Conservation (phyloP, 2,113 vertebrate genomes). For the Cochlearius cochlearius region DNA sequence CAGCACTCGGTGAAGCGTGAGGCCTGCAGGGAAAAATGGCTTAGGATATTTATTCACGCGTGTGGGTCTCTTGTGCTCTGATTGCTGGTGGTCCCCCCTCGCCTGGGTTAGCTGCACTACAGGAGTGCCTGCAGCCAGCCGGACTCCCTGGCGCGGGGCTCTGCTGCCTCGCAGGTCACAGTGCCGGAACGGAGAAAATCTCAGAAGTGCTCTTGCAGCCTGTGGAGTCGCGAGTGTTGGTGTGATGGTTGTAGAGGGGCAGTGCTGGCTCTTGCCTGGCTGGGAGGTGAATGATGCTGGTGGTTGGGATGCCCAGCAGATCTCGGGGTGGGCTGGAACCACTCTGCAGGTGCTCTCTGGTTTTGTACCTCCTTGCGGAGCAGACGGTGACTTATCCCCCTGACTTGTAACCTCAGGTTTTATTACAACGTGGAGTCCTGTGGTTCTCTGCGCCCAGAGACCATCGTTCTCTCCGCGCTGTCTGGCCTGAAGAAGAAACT, state of each 20-base stretch:
- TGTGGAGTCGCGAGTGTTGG: not conserved
- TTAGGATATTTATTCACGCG: not conserved
- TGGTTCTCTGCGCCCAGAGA: constrained; percentile 93
- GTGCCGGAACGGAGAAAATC: not conserved
- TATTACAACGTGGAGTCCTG: constrained; percentile 97
- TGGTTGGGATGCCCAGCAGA: not conserved
- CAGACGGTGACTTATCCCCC: not conserved
- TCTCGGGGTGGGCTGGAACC: not conserved
- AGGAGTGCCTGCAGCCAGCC: not conserved
- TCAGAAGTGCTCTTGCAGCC: not conserved
- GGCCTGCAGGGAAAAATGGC: not conserved
- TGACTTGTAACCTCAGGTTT: constrained; percentile 78
- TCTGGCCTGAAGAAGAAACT: constrained; percentile 95
- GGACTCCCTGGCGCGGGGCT: not conserved
- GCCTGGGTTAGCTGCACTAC: not conserved
- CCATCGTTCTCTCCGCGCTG: constrained; percentile 91
- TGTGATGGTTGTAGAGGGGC: not conserved
- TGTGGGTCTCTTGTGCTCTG: not conserved
- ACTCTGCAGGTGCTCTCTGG: not conserved
- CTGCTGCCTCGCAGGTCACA: fast-evolving
- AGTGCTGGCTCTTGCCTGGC: not conserved
- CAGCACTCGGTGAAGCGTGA: not conserved
- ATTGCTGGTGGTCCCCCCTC: not conserved
- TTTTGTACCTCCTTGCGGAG: not conserved
- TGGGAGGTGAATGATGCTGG: not conserved